Percentiles rank a stretch among this genome's conserved stretches.
Conservation (phyloP, 1,140 invertebrate genomes). For the Drosophila elegans region DNA sequence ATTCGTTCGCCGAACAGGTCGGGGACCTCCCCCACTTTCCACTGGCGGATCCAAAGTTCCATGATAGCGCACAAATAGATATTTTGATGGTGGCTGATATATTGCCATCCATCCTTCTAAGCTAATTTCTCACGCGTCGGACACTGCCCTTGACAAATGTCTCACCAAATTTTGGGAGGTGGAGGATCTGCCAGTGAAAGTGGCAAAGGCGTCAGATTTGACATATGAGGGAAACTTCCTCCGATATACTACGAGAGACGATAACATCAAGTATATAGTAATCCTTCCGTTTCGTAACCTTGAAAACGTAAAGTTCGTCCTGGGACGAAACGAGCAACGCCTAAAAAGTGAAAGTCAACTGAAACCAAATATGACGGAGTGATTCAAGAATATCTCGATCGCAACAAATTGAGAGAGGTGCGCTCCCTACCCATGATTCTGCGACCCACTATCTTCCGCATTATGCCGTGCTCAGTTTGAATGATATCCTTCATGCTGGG, state of each 20-base stretch:
- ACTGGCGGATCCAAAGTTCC: no score
- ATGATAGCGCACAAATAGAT: no score
- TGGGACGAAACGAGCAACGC: neutral
- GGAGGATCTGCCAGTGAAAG: neutral
- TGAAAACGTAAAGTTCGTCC: neutral
- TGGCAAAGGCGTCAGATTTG: neutral
- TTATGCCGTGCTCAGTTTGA: neutral
- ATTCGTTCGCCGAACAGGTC: no score
- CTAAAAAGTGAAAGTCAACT: neutral
- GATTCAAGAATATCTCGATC: slow-evolving; percentile 1
- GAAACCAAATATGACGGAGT: neutral
- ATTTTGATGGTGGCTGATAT: no score
- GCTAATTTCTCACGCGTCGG: neutral
- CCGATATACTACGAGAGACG: neutral
- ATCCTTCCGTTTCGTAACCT: neutral
- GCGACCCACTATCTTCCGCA: neutral
- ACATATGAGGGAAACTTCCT: slow-evolving; percentile 2
- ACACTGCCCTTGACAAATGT: neutral
- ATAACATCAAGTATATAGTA: neutral
- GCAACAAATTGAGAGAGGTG: neutral
- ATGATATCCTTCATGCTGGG: neutral
- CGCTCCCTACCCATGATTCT: neutral
- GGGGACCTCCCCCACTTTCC: no score
- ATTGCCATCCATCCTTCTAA: no score
- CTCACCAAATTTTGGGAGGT: slow-evolving; percentile 17